Conservation (phyloP, 2,888 invertebrate species). For the Sphecodes monilicornis region DNA sequence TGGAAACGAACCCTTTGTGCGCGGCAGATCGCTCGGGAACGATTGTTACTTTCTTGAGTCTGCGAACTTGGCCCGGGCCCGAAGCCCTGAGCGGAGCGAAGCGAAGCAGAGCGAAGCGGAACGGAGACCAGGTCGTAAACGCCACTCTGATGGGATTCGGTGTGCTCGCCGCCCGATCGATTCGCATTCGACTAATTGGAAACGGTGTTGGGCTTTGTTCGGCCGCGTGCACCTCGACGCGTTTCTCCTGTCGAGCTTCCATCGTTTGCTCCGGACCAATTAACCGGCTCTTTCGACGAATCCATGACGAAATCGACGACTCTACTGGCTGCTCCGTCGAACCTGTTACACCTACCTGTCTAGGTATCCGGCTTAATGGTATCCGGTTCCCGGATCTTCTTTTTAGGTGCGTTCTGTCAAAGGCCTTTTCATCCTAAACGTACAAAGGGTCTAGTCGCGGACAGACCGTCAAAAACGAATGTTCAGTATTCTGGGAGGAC, state of each 20-base stretch:
- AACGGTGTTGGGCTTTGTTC: slow-evolving; percentile 48
- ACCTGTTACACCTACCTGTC: slow-evolving; percentile 1
- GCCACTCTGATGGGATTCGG: background rate
- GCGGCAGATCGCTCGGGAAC: slow-evolving; percentile 49
- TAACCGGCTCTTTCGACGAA: background rate
- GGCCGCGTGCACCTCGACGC: slow-evolving; percentile 14
- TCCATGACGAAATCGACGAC: background rate
- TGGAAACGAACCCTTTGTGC: slow-evolving; percentile 50
- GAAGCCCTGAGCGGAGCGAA: background rate
- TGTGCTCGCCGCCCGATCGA: slow-evolving; percentile 29
- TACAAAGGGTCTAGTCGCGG: background rate
- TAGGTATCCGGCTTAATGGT: slow-evolving; percentile 4
- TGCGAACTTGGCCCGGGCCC: background rate
- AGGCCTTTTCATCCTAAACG: background rate
- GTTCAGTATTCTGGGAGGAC: too few species aligned
- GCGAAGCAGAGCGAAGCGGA: background rate
- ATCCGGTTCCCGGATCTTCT: background rate
- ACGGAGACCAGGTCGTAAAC: background rate
- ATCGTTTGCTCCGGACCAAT: slow-evolving; percentile 16
- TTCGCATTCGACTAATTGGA: slow-evolving; percentile 50
- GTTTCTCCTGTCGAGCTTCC: slow-evolving; percentile 2
- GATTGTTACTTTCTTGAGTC: slow-evolving; percentile 48
- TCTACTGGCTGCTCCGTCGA: slow-evolving; percentile 1
- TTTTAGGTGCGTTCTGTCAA: background rate
- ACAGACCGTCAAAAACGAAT: background rate